Base-by-base conservation (phyloP, 2,888 invertebrate species). In the Eueremaeus valkanovi region DNA sequence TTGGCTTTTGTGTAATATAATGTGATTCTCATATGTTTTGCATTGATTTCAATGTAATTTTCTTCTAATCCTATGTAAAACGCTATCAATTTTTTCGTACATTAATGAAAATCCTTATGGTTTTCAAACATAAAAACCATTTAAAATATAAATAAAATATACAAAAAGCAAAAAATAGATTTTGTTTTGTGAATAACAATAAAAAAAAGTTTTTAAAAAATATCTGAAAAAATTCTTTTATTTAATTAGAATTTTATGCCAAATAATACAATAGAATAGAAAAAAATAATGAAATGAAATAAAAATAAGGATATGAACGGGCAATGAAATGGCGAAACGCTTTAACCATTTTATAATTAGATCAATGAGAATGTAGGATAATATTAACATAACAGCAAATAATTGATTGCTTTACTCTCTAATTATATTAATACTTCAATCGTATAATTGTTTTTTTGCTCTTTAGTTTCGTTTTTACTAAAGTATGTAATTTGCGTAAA, bases 1-100 rank as follows among this genome's bases (percentile, higher is more conserved):
- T 58, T 58, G 24, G 27, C 58, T 58, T 58, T 58, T 58, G 58
- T 58, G 51, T 58, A 58, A 45, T 58, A 58, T 24, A 24, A 58
- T 27, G 58, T 58, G 58, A 58, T 58, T 58, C 24, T 45, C 27
- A 45, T 45, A 6, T 24, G 29, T 58, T 16, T 58, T 58, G 27
- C 58, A 8, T 58, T 58, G 6, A 58, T 58, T 24, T 58, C 3
- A 58, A 58, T 58, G 11, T 58, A 58, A 58, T 58, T 58, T 58
- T 24, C 13, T 58, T 58, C 24, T 58, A 58, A 58, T 58, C 58
- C 29, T 58, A 6, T 2, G 5, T 3, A 18, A 45, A 18, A 45
- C 3, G 18, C 3, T 45, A 45, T 45, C 16, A 18, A 18, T 18
- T 8, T 45, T 45, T 45, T 45, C 45, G 11, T 40, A 40, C 40